A percentile compares a stretch with the other conserved stretches of the same genome.
Conservation (phyloP, 1,140 invertebrate genomes). For the Drosophila leontia region DNA sequence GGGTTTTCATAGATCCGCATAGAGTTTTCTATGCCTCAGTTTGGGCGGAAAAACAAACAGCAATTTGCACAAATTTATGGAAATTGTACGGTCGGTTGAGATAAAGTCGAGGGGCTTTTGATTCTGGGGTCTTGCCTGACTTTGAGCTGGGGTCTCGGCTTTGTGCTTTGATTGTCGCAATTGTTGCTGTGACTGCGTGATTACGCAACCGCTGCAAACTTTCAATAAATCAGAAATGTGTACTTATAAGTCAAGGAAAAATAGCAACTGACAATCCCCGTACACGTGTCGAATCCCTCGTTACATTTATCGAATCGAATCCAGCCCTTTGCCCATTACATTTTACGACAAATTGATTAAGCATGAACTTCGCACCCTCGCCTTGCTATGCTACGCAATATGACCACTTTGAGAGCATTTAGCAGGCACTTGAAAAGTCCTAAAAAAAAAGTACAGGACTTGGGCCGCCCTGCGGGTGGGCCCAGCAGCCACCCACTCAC, state of each 20-base stretch:
- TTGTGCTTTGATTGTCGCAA: conserved; percentile 59
- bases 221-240: conserved; percentile 31
- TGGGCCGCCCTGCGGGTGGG: conserved; percentile 22
- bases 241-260: conserved; percentile 53
- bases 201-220: conserved; percentile 66
- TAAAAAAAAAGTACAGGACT: conserved; percentile 27
- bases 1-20: conserved; percentile 7
- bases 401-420: conserved; percentile 77
- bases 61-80: conserved; percentile 74
- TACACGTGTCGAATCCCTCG: conserved; percentile 67
- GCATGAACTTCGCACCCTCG: conserved; percentile 76
- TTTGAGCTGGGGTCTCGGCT: not conserved
- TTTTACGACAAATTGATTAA: conserved; percentile 85
- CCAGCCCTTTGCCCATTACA: conserved; percentile 70
- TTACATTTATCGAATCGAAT: conserved; percentile 63
- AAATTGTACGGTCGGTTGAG: too few species aligned
- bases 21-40: conserved; percentile 27
- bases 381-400: conserved; percentile 42
- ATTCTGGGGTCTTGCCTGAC: too few species aligned
- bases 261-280: conserved; percentile 22
- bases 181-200: conserved; percentile 72
- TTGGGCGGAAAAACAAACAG: conserved; percentile 3
- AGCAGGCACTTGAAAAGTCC: conserved; percentile 80
- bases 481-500: conserved; percentile 60
- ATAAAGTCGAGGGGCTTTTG: too few species aligned